Evolutionary conservation across 2,888 invertebrate genomes (phyloP), one percentile per base, ranked within the genome.

Genomic region (Lochmaea crataegi): DNA sequence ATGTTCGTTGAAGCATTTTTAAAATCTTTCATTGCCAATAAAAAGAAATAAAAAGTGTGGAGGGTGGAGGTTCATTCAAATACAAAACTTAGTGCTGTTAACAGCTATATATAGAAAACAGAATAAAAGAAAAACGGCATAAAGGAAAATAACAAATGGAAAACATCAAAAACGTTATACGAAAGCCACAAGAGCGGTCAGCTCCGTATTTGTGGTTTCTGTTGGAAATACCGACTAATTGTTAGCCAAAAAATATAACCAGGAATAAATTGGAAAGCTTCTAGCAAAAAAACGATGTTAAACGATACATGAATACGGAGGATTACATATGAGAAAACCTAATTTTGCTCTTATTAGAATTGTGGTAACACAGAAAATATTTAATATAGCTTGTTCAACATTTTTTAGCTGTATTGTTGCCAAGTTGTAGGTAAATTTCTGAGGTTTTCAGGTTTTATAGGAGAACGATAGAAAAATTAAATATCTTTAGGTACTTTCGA

Each of bases 151-250:
- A 51, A 16, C 51, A 16, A 51, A 51, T 11, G 48, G 12, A 48
- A 48, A 48, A 2, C n/a, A 51, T 51, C 51, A 51, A 51, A 51
- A 51, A 14, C 16, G 51, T 51, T 4, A 51, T 4, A 51, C 7
- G n/a, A 51, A 6, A n/a, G 45, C 14, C 11, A 51, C 51, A 51
- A 51, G 51, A 16, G 51, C 51, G 51, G 51, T 51, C 51, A 51
- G n/a, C 51, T n/a, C 51, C 51, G 51, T 51, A 51, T 51, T 51
- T 51, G 51, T 16, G 51, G 12, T 51, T 51, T 16, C n/a, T 16
- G n/a, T 51, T 51, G 51, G n/a, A 51, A 51, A 51, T 16, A n/a
- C 51, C 51, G n/a, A n/a, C 51, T 51, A 51, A 22, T n/a, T 51
- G 51, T 51, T 16, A n/a, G n/a, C 16, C 14, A n/a, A 51, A 51